These are phyloP conservation scores for Clostera curtula DNA, from an alignment of 2,888 invertebrate species.

Conservation along the genomic window DNA sequence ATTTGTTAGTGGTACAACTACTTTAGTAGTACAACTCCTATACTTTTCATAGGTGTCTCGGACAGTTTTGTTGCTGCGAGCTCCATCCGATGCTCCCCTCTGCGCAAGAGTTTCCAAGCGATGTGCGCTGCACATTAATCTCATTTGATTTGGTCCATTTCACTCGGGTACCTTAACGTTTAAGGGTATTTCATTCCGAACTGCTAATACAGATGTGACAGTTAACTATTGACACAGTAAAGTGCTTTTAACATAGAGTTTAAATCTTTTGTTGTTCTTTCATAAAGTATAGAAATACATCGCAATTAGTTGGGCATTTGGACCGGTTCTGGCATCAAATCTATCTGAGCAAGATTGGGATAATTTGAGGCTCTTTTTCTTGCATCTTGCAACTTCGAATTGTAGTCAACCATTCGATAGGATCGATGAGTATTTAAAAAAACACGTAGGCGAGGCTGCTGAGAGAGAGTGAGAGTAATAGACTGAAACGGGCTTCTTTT, in stretches of 20 bases:
- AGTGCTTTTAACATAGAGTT: no score
- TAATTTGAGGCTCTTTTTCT: constrained; percentile 57
- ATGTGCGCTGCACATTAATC: constrained; percentile 46
- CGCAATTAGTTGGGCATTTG: constrained; percentile 76
- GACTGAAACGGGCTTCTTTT: no score
- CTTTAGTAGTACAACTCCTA: no score
- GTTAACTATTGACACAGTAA: no score
- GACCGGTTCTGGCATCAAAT: constrained; percentile 53
- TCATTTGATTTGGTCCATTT: constrained; percentile 50
- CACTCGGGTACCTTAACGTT: constrained; percentile 29
- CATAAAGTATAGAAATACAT: no score
- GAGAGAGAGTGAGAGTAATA: no score
- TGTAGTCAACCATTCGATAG: constrained; percentile 56
- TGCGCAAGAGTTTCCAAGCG: constrained; percentile 27
- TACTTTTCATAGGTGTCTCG: no score
- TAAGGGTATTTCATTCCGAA: no score
- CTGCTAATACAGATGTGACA: no score
- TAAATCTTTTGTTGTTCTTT: no score
- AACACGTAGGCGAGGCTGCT: constrained; percentile 56
- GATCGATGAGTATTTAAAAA: constrained; percentile 62
- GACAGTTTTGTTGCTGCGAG: no score
- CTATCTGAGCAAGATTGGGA: constrained; percentile 55
- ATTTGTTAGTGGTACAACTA: no score
- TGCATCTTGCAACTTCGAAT: constrained; percentile 63
- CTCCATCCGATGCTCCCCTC: not conserved